These are phyloP conservation scores for Potorous gilbertii DNA, from an alignment of 2,797 vertebrate species.

Conservation along the genomic window DNA sequence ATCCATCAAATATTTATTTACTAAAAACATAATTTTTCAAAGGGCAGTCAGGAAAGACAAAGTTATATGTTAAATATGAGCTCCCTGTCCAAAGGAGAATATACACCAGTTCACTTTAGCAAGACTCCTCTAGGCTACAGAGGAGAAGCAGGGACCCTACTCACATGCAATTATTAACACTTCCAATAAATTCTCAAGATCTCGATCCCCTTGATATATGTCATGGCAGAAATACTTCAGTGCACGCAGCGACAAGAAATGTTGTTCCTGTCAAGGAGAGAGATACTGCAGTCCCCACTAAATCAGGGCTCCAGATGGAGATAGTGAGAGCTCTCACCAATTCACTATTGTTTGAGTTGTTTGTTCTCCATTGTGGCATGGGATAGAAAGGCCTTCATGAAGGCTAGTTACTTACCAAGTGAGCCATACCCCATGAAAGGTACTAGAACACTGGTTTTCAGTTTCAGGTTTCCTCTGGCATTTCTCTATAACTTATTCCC, in stretches of 20 bases:
- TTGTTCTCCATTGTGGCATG: not conserved
- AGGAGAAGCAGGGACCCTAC: conserved; percentile 38
- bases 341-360: not conserved
- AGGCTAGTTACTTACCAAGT: not conserved
- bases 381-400: not conserved
- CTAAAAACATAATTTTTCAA: conserved; percentile 65
- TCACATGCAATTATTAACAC: conserved; percentile 50
- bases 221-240: conserved; percentile 56
- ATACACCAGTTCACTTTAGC: not conserved
- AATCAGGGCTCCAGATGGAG: conserved; percentile 59
- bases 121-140: not conserved
- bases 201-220: conserved; percentile 4
- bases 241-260: conserved; percentile 34
- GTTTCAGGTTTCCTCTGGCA: conserved; percentile 13
- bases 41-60: conserved; percentile 59
- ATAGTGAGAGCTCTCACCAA: not conserved
- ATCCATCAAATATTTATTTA: conserved; percentile 76
- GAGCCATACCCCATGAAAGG: not conserved
- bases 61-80: conserved; percentile 66
- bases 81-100: conserved; percentile 50
- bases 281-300: conserved; percentile 50
- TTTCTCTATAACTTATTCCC: conserved; percentile 27
- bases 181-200: conserved; percentile 66
- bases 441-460: conserved; percentile 3
- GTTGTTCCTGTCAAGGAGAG: conserved; percentile 35